Evolutionary conservation across 2,888 invertebrate genomes (phyloP).

Genomic region (Apodemia zela): DNA sequence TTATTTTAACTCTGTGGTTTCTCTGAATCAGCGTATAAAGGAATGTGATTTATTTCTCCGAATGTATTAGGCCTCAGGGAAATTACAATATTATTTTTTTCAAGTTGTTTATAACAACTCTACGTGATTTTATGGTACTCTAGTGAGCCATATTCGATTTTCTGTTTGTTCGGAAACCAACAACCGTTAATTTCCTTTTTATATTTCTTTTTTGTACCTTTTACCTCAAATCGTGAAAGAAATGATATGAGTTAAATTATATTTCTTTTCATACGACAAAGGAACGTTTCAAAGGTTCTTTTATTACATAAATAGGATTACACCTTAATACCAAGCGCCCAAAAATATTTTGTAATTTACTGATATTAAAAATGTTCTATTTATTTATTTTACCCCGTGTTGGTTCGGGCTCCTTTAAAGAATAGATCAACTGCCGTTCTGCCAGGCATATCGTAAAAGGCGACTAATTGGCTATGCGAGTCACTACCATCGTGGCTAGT

Average conservation of each 20-base stretch:
- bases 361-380: no score
- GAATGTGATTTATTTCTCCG: background rate
- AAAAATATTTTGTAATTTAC: no score
- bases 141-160: background rate
- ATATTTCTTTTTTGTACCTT: background rate
- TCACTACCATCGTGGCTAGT: no score
- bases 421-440: no score
- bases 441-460: no score
- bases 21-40: background rate
- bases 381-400: no score
- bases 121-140: constrained; percentile 2
- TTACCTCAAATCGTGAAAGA: background rate
- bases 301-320: no score
- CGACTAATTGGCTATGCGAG: no score
- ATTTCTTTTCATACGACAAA: background rate
- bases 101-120: background rate
- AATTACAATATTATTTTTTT: background rate
- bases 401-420: no score
- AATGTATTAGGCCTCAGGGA: background rate
- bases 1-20: background rate
- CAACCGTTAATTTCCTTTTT: constrained; percentile 2
- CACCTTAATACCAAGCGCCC: no score
- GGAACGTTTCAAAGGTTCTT: background rate
- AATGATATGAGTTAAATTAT: background rate
- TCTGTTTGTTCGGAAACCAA: background rate